Conservation (phyloP, 2,113 vertebrate genomes). For the Vulpes vulpes region DNA sequence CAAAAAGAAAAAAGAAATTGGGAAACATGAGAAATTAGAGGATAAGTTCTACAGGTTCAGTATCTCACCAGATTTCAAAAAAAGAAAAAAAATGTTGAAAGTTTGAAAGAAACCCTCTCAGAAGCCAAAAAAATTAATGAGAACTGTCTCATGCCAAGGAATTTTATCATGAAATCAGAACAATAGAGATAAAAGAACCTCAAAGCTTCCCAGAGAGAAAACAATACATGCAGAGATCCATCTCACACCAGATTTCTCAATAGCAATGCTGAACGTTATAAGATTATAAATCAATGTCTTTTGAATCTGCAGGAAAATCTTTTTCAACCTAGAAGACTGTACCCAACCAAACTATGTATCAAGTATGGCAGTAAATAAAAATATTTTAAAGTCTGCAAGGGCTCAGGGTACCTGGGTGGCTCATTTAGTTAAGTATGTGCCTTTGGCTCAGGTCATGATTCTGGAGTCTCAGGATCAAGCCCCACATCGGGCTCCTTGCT, state of each 20-base stretch:
- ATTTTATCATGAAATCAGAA: slow-evolving; percentile 32
- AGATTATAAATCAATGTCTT: not conserved
- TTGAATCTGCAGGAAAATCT: not conserved
- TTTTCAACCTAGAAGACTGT: not conserved
- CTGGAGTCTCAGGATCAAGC: no score
- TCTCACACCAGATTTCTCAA: not conserved
- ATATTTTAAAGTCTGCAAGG: not conserved
- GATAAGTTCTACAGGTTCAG: not conserved
- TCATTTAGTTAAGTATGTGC: no score
- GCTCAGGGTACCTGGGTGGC: not conserved
- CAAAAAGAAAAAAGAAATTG: not conserved
- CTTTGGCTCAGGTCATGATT: no score
- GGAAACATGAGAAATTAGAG: not conserved
- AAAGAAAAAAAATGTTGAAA: not conserved
- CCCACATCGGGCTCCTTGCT: no score
- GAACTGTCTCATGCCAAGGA: not conserved
- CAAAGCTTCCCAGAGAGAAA: not conserved
- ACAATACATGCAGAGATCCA: not conserved
- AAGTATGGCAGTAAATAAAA: not conserved
- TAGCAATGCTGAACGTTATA: not conserved
- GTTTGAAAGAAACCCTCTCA: not conserved
- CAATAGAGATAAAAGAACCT: not conserved
- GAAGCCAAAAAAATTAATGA: not conserved
- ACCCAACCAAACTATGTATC: not conserved
- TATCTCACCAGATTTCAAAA: not conserved